These are phyloP conservation scores for Noctua pronuba DNA, from an alignment of 2,888 invertebrate genomes.

Conservation along the genomic window DNA sequence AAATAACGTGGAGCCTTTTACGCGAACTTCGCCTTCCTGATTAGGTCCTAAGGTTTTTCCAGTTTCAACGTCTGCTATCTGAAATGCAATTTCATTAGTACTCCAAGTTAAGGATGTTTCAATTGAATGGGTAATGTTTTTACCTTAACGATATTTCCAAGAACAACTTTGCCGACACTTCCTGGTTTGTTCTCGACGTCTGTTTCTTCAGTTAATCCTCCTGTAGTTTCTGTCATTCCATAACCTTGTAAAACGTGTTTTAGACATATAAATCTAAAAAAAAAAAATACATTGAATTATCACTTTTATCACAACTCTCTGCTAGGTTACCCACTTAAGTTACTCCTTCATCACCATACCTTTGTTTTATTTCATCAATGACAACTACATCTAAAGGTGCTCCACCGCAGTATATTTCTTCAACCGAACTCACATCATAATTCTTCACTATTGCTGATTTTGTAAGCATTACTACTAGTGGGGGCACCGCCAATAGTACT, in stretches of 20 bases:
- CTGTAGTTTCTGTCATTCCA: constrained; percentile 82
- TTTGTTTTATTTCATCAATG: constrained; percentile 72
- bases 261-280: constrained; percentile 71
- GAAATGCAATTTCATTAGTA: constrained; percentile 53
- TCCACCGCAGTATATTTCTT: constrained; percentile 77
- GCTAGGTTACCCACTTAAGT: too few species aligned
- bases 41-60: constrained; percentile 77
- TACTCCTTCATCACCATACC: constrained; percentile 62
- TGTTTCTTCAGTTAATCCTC: constrained; percentile 74
- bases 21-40: constrained; percentile 79
- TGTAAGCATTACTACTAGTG: constrained; percentile 75
- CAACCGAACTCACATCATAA: constrained; percentile 78
- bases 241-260: constrained; percentile 78
- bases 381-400: constrained; percentile 75
- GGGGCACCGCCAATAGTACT: constrained; percentile 74
- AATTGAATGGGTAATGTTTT: constrained; percentile 35
- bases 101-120: constrained; percentile 13
- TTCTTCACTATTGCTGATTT: constrained; percentile 76
- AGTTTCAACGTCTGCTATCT: constrained; percentile 80
- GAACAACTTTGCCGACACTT: constrained; percentile 77
- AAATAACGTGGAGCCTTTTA: constrained; percentile 80
- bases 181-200: constrained; percentile 71
- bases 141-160: constrained; percentile 63
- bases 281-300: not conserved
- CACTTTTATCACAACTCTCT: not conserved